Evolutionary conservation across 1,140 invertebrate species (phyloP).

Genomic region (Teleopsis dalmanni): DNA sequence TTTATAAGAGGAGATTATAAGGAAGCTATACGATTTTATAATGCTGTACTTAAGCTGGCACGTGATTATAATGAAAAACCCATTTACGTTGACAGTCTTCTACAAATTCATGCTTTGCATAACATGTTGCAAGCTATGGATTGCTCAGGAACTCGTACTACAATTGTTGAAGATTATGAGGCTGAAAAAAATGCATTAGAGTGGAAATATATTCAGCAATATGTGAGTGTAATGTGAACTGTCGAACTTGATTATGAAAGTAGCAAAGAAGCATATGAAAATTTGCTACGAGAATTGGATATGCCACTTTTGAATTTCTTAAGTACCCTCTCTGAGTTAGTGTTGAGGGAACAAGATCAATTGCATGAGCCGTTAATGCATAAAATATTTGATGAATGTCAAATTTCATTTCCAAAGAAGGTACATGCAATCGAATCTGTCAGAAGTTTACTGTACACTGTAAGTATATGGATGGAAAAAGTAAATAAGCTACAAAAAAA

Average conservation of each 20-base stretch:
- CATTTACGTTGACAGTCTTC: slow-evolving; percentile 47
- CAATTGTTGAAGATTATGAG: slow-evolving; percentile 10
- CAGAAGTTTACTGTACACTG: slow-evolving; percentile 4
- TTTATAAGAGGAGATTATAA: slow-evolving; percentile 51
- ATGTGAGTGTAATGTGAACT: slow-evolving; percentile 2
- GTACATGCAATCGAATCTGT: too few relatives aligned
- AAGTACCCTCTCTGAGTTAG: neutral
- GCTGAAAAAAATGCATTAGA: slow-evolving; percentile 45
- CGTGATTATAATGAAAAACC: slow-evolving; percentile 32
- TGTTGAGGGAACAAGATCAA: neutral
- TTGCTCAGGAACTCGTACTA: neutral
- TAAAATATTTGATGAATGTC: slow-evolving; percentile 12
- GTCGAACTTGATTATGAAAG: neutral
- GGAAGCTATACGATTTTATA: slow-evolving; percentile 55
- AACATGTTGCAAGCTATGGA: slow-evolving; percentile 49
- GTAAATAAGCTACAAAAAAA: slow-evolving; percentile 7
- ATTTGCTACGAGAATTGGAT: neutral
- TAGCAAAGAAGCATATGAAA: neutral
- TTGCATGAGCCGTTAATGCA: neutral
- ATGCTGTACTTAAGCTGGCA: slow-evolving; percentile 46
- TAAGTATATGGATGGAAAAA: slow-evolving; percentile 20
- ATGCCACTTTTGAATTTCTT: slow-evolving; percentile 4
- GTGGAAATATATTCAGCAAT: slow-evolving; percentile 51
- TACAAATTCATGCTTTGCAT: slow-evolving; percentile 60
- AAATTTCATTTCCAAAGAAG: too few relatives aligned